Evolutionary conservation across 1,140 invertebrate species (phyloP), one percentile per base, ranked within the genome.

Genomic region (Potamilus streckersoni): DNA sequence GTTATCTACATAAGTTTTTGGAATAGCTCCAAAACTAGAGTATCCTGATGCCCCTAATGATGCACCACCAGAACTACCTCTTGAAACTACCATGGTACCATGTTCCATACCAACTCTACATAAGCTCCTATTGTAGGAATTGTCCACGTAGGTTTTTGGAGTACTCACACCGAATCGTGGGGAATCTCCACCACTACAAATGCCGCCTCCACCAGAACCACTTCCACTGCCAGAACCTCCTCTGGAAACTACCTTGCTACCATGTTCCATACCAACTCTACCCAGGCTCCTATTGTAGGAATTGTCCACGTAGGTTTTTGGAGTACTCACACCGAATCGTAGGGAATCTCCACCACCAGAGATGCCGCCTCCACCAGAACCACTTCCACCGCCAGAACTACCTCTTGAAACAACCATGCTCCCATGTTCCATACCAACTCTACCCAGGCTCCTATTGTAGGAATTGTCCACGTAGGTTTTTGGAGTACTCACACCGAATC

Each of bases 391-490:
- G 49, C 16, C 58, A 14, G 17, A 11, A 38, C 74, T 31, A 71
- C 17, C 12, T 65, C 69, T 64, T 38, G 20, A 31, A 38, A 27
- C 19, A 13, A n/a, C 8, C 11, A 49, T 58, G 23, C 57, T 27
- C 13, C 70, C 57, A 23, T 11, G 38, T 49, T 49, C 38, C 38
- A 80, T 67, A 1, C 83, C 83, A 31, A 80, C 83, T 20, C 83
- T 62, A 13, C 74, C 81, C 6, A 77, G 23, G n/a, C 56, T 74
- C 13, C 76, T 19, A 49, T 84, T 82, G 17, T 72, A 72, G 2
- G 78, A 73, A 70, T 84, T 82, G 72, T 84, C 81, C 3, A 80
- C 83, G 27, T 84, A 84, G 5, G 69, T 71, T 56, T 74, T 80
- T 23, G 62, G 14, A 16, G 69, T 31, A 27, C 59, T 55, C 55